These are phyloP conservation scores for Buphagus erythrorhynchus DNA, from an alignment of 2,797 vertebrate genomes.

Conservation along the genomic window DNA sequence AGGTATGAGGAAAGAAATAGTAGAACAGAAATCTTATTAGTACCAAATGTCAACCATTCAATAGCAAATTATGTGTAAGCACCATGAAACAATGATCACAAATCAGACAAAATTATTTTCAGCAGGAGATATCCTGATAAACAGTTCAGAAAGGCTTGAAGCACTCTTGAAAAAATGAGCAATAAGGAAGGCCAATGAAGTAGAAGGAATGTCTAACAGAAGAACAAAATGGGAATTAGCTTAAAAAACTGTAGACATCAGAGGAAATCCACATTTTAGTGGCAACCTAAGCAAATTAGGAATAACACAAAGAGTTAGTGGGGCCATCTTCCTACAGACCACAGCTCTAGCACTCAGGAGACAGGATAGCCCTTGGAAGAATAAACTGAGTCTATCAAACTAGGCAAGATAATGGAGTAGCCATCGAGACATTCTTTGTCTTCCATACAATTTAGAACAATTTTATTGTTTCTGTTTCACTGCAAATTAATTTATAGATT, in stretches of 20 bases:
- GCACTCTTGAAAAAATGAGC: background rate
- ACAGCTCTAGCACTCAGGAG: background rate
- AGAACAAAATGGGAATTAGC: background rate
- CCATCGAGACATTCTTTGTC: background rate
- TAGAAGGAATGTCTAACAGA: background rate
- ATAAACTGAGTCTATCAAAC: background rate
- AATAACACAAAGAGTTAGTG: background rate
- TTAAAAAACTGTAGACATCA: background rate
- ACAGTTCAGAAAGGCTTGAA: background rate
- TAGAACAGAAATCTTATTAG: background rate
- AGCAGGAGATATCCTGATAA: background rate
- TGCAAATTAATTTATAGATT: background rate
- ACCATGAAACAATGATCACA: background rate
- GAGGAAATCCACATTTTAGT: background rate
- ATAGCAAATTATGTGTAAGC: background rate
- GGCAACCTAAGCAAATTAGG: background rate
- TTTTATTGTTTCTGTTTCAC: background rate
- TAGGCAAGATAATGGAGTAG: background rate
- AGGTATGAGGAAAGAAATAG: background rate
- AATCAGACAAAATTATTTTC: background rate
- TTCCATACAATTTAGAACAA: background rate
- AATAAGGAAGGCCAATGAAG: background rate
- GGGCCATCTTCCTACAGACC: background rate
- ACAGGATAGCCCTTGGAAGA: background rate
- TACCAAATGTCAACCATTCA: background rate